A percentile compares a stretch with the other conserved stretches of the same genome.
phyloP scores from a whole-genome alignment of 2,113 vertebrate species.

The Pongo pygmaeus region DNA sequence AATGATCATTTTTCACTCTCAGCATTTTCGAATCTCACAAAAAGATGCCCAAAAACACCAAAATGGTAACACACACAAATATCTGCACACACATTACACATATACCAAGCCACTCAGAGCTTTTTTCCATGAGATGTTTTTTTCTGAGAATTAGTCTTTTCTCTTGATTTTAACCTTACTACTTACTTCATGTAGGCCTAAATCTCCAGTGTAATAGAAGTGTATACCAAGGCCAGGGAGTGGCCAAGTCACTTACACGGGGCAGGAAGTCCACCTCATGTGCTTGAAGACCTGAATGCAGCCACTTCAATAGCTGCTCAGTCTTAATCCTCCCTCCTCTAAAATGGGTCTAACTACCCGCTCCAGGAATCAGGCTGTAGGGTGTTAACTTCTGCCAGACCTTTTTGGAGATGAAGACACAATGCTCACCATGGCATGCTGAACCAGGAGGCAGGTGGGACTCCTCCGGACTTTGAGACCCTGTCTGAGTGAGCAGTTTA shows the following conservation, averaged over 20 bases:
- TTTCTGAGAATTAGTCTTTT: not conserved
- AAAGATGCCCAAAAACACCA: not conserved
- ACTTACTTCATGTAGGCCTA: not conserved
- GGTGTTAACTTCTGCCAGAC: not conserved
- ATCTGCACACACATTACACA: too few species aligned
- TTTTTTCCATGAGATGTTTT: not conserved
- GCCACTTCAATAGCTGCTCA: not conserved
- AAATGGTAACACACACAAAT: not conserved
- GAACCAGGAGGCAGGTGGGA: not conserved
- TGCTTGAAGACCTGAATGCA: not conserved
- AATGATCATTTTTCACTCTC: conserved; percentile 68
- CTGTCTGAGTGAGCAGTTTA: not conserved
- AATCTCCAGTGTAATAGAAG: not conserved
- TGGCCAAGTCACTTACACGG: not conserved
- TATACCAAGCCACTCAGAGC: not conserved
- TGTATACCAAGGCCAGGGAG: not conserved
- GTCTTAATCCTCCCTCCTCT: not conserved
- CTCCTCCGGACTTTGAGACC: not conserved
- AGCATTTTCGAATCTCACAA: conserved; percentile 26
- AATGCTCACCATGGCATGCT: not conserved
- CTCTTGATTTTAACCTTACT: not conserved
- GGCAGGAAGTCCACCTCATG: not conserved
- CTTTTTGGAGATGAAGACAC: not conserved
- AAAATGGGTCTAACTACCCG: not conserved
- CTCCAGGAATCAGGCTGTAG: not conserved